phyloP scores from a whole-genome alignment of 1,140 invertebrate species.

The Polyergus mexicanus region DNA sequence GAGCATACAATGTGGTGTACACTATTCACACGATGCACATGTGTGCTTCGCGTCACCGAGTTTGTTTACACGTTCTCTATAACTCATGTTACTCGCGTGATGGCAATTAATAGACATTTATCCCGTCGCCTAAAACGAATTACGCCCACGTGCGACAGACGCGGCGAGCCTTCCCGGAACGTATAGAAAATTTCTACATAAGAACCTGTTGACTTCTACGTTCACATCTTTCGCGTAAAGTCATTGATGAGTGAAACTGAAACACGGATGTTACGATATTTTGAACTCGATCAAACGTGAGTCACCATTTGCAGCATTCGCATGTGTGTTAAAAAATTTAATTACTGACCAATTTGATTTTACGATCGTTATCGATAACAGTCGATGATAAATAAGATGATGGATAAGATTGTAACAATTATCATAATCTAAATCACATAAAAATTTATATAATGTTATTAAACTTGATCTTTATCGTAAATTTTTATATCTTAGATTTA shows the following conservation, averaged over 20 bases:
- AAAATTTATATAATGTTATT: not conserved
- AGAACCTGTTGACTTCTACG: conserved; percentile 14
- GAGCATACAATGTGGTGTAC: conserved; percentile 8
- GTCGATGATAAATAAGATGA: not conserved
- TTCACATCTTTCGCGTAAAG: not conserved
- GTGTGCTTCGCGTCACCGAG: conserved; percentile 24
- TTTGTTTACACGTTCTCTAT: conserved; percentile 50
- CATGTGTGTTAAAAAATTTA: not conserved
- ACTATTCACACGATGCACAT: not conserved
- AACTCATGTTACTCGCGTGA: conserved; percentile 1
- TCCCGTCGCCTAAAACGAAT: conserved; percentile 16
- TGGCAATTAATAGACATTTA: conserved; percentile 47
- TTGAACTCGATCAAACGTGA: not conserved
- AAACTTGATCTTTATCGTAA: not conserved
- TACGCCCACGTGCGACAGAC: conserved; percentile 15
- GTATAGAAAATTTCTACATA: not conserved
- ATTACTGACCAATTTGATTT: not conserved
- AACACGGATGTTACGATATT: not conserved
- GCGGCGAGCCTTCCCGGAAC: not conserved
- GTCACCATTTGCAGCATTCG: not conserved
- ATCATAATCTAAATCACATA: no score
- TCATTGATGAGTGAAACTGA: not conserved
- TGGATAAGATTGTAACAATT: not conserved
- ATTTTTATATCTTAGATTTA: not conserved
- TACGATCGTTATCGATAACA: not conserved